Conservation (phyloP, 2,888 invertebrate species). For the Campaea margaritaria region DNA sequence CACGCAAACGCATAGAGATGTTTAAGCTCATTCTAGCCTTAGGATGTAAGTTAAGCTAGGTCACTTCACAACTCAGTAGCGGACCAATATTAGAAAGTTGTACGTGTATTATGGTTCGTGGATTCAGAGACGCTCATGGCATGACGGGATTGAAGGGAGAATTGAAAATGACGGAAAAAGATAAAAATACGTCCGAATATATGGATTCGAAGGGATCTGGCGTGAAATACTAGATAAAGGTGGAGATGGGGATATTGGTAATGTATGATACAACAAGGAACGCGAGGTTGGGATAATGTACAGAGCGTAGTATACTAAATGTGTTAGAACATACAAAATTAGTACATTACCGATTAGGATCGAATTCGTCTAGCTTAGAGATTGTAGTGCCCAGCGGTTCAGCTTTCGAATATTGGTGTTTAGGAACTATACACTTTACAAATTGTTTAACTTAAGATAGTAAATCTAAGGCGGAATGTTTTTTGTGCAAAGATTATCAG, state of each 20-base stretch:
- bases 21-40: constrained; percentile 76
- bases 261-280: constrained; percentile 21
- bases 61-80: constrained; percentile 83
- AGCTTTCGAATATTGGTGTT: constrained; percentile 84
- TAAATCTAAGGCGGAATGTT: constrained; percentile 29
- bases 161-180: constrained; percentile 19
- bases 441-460: constrained; percentile 64
- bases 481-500: constrained; percentile 11
- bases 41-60: constrained; percentile 73
- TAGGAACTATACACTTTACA: constrained; percentile 59
- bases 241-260: constrained; percentile 21
- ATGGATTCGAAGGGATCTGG: constrained; percentile 14
- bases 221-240: constrained; percentile 3
- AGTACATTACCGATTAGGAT: constrained; percentile 68
- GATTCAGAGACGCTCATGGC: constrained; percentile 37
- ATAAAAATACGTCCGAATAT: constrained; percentile 6
- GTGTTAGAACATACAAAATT: constrained; percentile 70
- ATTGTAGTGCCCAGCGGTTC: constrained; percentile 75
- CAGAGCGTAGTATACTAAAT: constrained; percentile 67
- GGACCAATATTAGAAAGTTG: constrained; percentile 86
- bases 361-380: constrained; percentile 73
- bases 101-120: constrained; percentile 74
- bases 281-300: constrained; percentile 50
- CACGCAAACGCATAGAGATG: constrained; percentile 81
- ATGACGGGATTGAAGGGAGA: constrained; percentile 28